Percentiles rank a stretch among this genome's conserved stretches.
Conservation (phyloP, 2,888 invertebrate genomes). For the Caenorhabditis doughertyi region DNA sequence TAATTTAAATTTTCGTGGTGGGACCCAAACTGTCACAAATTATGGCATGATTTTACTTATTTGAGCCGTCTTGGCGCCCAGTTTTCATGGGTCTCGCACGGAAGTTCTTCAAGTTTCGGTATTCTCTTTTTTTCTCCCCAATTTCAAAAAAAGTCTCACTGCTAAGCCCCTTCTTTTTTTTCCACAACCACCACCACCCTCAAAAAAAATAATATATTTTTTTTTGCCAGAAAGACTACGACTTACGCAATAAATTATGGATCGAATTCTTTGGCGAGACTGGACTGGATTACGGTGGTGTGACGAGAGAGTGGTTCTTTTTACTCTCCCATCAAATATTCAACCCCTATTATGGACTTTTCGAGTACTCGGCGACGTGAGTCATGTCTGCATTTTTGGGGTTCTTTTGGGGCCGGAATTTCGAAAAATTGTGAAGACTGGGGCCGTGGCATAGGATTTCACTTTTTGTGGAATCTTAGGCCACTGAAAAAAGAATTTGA, state of each 20-base stretch:
- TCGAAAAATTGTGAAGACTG: too few species aligned
- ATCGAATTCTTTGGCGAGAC: slow-evolving; percentile 96
- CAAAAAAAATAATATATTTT: slow-evolving; percentile 14
- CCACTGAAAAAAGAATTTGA: too few species aligned
- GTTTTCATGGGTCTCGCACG: too few species aligned
- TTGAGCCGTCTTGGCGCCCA: too few species aligned
- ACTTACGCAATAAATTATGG: slow-evolving; percentile 98
- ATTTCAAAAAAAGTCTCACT: neutral
- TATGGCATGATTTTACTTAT: too few species aligned
- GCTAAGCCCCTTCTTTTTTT: neutral
- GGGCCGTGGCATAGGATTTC: too few species aligned
- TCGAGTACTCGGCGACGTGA: slow-evolving; percentile 99
- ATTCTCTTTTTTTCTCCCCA: too few species aligned
- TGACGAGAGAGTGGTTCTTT: slow-evolving; percentile 95
- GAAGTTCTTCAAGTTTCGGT: neutral
- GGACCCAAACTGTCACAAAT: too few species aligned
- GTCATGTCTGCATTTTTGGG: slow-evolving; percentile 82
- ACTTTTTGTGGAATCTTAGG: too few species aligned
- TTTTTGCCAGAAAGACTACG: slow-evolving; percentile 88
- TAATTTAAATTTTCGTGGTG: too few species aligned
- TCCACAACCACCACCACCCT: too few species aligned
- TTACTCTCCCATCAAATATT: slow-evolving; percentile 99
- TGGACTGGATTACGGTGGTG: slow-evolving; percentile 77
- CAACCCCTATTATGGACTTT: slow-evolving; percentile 99
- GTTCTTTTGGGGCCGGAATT: too few species aligned